A percentile compares a stretch with the other conserved stretches of the same genome.
Evolutionary conservation across 2,113 vertebrate genomes (phyloP).

Genomic region (Paradoxurus hermaphroditus): DNA sequence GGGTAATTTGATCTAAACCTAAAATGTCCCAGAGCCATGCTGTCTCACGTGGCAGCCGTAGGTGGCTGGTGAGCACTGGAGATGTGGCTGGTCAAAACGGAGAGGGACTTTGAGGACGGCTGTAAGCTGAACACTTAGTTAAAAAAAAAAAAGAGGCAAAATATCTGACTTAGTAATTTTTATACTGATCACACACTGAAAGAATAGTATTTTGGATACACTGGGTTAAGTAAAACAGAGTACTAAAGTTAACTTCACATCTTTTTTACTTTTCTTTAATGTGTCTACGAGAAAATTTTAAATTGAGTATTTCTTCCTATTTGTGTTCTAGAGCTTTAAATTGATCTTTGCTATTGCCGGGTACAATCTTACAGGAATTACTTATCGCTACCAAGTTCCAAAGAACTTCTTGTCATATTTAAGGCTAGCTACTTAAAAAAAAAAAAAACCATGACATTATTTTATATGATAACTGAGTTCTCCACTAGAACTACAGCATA

Average conservation of each 20-base stretch:
- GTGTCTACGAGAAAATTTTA: background rate
- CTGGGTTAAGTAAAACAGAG: background rate
- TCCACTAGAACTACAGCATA: background rate
- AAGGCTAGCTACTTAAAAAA: background rate
- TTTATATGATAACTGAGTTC: background rate
- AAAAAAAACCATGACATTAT: background rate
- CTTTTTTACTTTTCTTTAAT: background rate
- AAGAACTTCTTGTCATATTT: background rate
- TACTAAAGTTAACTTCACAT: background rate
- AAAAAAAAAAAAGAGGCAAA: background rate
- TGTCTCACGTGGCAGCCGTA: background rate
- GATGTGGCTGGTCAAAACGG: background rate
- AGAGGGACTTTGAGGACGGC: background rate
- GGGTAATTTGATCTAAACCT: background rate
- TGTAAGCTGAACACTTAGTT: background rate
- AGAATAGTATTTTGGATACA: background rate
- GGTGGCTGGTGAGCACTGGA: background rate
- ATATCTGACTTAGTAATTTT: background rate
- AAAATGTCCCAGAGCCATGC: background rate
- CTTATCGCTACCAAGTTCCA: background rate
- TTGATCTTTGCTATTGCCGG: background rate
- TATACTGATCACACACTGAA: background rate
- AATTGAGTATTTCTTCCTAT: background rate
- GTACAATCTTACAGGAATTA: background rate
- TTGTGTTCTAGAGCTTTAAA: slow-evolving; percentile 32